phyloP scores from a whole-genome alignment of 2,113 vertebrate genomes.

The Chloroceryle aenea region DNA sequence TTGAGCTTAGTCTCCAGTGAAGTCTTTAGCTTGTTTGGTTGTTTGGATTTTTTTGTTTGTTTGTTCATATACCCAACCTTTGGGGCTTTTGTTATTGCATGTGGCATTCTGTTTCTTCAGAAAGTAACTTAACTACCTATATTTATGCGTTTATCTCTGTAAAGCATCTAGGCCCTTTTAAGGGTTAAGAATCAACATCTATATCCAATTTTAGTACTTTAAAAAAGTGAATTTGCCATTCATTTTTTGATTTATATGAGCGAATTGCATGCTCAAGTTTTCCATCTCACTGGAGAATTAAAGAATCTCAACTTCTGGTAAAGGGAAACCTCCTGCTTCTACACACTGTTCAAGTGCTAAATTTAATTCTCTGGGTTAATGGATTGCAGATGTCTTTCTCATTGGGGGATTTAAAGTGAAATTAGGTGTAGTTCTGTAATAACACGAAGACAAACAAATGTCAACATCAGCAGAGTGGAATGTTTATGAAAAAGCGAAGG shows the following conservation, averaged over 20 bases:
- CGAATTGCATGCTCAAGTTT: constrained; percentile 49
- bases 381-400: constrained; percentile 69
- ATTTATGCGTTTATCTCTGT: not conserved
- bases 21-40: not conserved
- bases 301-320: constrained; percentile 70
- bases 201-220: not conserved
- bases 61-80: not conserved
- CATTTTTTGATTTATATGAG: constrained; percentile 41
- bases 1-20: not conserved
- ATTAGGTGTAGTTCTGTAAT: constrained; percentile 65
- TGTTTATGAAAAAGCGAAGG: constrained; percentile 28
- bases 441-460: constrained; percentile 61
- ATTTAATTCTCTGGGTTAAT: constrained; percentile 72
- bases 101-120: not conserved
- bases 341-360: constrained; percentile 63
- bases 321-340: constrained; percentile 66
- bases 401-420: constrained; percentile 65
- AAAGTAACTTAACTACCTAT: not conserved
- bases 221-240: constrained; percentile 23
- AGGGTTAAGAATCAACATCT: constrained; percentile 22
- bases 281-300: constrained; percentile 66
- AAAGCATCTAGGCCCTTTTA: not conserved
- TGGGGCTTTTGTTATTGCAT: not conserved
- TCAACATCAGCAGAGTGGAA: constrained; percentile 56
- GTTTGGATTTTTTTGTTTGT: too few species aligned